phyloP scores from a whole-genome alignment of 2,113 vertebrate genomes.

The Rhodinocichla rosea region DNA sequence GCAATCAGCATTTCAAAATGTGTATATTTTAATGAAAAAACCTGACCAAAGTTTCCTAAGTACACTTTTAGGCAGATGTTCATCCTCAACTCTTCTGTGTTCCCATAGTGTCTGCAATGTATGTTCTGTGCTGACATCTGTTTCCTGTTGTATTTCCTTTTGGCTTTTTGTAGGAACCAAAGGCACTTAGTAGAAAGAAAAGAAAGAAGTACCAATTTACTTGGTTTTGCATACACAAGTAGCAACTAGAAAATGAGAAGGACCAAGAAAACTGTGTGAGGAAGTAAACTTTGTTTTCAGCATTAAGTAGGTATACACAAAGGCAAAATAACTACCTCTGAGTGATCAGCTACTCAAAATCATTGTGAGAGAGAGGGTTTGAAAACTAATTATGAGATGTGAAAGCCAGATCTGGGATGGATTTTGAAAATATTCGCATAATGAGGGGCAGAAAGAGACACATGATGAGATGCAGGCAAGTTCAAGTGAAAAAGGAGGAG shows the following conservation, averaged over 20 bases:
- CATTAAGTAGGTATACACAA: neutral
- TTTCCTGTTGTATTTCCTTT: neutral
- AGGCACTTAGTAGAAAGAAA: neutral
- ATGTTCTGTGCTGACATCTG: neutral
- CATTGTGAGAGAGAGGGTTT: neutral
- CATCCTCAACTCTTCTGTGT: neutral
- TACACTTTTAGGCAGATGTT: neutral
- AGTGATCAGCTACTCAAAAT: neutral
- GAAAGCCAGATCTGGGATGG: neutral
- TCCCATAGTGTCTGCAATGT: neutral
- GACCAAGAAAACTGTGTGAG: neutral
- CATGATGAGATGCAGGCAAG: neutral
- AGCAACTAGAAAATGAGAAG: neutral
- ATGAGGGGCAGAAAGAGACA: neutral
- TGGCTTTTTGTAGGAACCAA: neutral
- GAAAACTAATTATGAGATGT: neutral
- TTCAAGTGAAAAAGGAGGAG: neutral
- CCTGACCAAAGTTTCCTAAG: slow-evolving; percentile 5
- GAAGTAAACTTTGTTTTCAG: neutral
- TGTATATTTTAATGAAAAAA: neutral
- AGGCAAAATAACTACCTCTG: neutral
- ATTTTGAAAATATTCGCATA: neutral
- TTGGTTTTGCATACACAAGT: neutral
- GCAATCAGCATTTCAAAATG: slow-evolving; percentile 35
- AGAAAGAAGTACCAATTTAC: neutral